Conservation (phyloP, 23 tunicate genomes). For the Ciona savignyi region DNA sequence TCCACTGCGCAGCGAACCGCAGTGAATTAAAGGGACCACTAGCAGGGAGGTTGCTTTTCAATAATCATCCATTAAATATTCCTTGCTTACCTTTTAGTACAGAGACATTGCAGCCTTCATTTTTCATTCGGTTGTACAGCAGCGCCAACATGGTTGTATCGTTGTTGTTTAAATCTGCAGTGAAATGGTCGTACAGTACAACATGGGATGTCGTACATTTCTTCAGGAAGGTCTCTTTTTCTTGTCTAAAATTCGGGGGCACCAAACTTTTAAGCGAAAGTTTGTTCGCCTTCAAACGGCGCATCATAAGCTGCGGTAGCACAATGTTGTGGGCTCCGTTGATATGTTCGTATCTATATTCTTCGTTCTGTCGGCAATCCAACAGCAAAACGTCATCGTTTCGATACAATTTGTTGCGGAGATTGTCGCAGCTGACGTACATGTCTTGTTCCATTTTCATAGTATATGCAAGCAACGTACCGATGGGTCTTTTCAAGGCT, state of each 20-base stretch:
- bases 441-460: slow-evolving; percentile 32
- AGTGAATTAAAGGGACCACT: no score
- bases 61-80: no score
- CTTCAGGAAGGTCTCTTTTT: slow-evolving; percentile 53
- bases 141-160: slow-evolving; percentile 62
- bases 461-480: not conserved
- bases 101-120: slow-evolving; percentile 62
- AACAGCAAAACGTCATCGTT: slow-evolving; percentile 60
- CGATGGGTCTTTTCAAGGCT: no score
- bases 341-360: slow-evolving; percentile 71
- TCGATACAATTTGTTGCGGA: slow-evolving; percentile 61
- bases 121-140: slow-evolving; percentile 59
- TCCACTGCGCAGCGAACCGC: no score
- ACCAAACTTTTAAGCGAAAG: slow-evolving; percentile 71
- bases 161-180: slow-evolving; percentile 48
- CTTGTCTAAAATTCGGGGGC: slow-evolving; percentile 62
- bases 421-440: slow-evolving; percentile 25
- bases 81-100: slow-evolving; percentile 77
- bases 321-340: slow-evolving; percentile 81
- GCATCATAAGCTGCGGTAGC: slow-evolving; percentile 91
- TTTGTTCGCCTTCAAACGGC: slow-evolving; percentile 84
- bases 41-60: no score
- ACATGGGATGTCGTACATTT: slow-evolving; percentile 51
- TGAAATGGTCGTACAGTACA: slow-evolving; percentile 68
- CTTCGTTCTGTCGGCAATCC: slow-evolving; percentile 82